These are phyloP conservation scores for Physocephala rufipes DNA, from an alignment of 2,888 invertebrate genomes.

Conservation along the genomic window DNA sequence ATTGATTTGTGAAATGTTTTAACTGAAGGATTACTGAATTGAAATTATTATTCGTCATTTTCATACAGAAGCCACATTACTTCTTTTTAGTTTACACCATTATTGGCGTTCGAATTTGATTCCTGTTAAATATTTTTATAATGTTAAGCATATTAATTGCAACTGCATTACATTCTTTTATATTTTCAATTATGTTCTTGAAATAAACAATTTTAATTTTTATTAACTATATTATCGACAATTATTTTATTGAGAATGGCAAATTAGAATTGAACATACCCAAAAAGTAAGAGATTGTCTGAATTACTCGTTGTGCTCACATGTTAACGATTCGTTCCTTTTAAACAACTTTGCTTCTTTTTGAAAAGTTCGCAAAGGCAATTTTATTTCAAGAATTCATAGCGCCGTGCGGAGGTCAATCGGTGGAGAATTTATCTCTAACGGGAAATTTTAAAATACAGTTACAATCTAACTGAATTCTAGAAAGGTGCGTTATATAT, in stretches of 20 bases:
- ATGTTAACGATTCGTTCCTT: constrained; percentile 20
- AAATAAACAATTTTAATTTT: not conserved
- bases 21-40: too few species aligned
- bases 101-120: too few species aligned
- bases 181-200: not conserved
- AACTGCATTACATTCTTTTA: not conserved
- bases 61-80: too few species aligned
- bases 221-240: not conserved
- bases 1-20: too few species aligned
- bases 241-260: not conserved
- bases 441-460: constrained; percentile 13
- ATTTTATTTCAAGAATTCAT: constrained; percentile 5
- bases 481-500: not conserved
- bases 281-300: constrained; percentile 9
- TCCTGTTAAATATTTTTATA: too few species aligned
- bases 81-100: too few species aligned
- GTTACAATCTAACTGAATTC: not conserved
- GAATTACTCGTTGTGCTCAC: constrained; percentile 16
- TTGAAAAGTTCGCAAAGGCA: not conserved
- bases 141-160: too few species aligned
- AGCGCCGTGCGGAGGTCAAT: constrained; percentile 1
- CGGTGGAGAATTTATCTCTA: not conserved
- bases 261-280: not conserved
- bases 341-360: constrained; percentile 18
- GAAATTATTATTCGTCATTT: too few species aligned